A percentile compares a stretch with the other conserved stretches of the same genome.
phyloP scores from a whole-genome alignment of 2,888 invertebrate species.

The Steinernema carpocapsae region DNA sequence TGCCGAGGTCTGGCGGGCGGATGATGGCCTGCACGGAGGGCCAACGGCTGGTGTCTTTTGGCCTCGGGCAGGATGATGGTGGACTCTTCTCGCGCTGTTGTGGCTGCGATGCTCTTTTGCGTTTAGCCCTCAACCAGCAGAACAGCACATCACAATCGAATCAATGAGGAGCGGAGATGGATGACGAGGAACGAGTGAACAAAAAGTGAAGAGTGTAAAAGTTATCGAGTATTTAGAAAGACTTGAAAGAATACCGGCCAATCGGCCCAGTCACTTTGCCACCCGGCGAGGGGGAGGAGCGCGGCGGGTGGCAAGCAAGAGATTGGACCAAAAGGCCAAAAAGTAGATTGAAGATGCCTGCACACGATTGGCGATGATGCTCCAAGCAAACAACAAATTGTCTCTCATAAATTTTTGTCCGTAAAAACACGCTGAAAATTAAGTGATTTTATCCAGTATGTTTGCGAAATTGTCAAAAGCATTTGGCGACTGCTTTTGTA shows the following conservation, averaged over 20 bases:
- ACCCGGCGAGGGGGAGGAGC: neutral
- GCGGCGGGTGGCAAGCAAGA: neutral
- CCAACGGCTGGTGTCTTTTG: neutral
- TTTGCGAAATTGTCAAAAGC: too few species aligned
- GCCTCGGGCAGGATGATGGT: too few species aligned
- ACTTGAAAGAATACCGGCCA: neutral
- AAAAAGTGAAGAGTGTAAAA: conserved; percentile 12
- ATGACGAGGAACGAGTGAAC: conserved; percentile 11
- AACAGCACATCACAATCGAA: conserved; percentile 21
- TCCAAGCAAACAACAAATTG: too few species aligned
- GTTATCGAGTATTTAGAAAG: neutral
- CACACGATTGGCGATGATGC: too few species aligned
- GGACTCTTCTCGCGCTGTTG: neutral
- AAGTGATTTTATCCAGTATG: too few species aligned
- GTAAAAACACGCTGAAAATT: too few species aligned
- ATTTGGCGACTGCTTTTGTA: too few species aligned
- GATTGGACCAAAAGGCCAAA: neutral
- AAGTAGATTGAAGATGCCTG: neutral
- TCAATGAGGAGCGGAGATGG: conserved; percentile 3
- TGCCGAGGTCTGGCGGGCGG: too few species aligned
- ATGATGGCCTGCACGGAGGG: too few species aligned
- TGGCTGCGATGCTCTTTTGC: neutral
- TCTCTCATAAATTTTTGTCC: too few species aligned
- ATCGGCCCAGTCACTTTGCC: too few species aligned
- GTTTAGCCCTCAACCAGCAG: too few species aligned